Percentiles rank a stretch among this genome's conserved stretches.
Conservation (phyloP, 2,113 vertebrate genomes). For the Rhinolophus sinicus region DNA sequence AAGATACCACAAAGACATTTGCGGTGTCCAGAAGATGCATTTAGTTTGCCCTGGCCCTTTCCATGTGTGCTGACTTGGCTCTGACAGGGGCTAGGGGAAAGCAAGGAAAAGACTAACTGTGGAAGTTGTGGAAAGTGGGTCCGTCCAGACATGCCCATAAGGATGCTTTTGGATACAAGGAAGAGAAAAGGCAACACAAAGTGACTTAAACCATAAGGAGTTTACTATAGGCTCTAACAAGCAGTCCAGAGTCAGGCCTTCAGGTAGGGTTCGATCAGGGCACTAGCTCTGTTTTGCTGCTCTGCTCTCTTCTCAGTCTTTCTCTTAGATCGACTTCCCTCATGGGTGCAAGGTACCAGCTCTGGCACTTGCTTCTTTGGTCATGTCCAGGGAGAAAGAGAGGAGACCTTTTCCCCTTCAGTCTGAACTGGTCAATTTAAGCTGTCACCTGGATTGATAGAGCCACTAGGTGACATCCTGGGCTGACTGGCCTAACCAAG, state of each 20-base stretch:
- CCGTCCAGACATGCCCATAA: background rate
- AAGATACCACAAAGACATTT: slow-evolving; percentile 55
- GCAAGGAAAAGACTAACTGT: background rate
- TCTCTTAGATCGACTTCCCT: background rate
- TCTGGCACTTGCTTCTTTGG: background rate
- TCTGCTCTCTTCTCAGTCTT: background rate
- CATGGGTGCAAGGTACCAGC: background rate
- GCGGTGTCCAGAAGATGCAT: slow-evolving; percentile 18
- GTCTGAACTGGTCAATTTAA: background rate
- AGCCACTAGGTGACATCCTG: background rate
- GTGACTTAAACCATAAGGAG: background rate
- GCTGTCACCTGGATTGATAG: background rate
- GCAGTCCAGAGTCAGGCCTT: background rate
- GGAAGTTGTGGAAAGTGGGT: background rate
- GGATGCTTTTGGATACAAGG: background rate
- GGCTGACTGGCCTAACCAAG: background rate
- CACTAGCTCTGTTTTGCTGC: background rate
- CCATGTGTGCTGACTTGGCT: slow-evolving; percentile 64
- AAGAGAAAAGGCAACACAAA: background rate
- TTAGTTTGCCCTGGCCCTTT: background rate
- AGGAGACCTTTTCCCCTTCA: background rate
- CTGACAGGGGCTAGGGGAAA: background rate
- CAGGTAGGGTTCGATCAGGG: background rate
- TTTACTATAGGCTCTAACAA: background rate
- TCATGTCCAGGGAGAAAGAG: background rate